Base-by-base conservation (phyloP, 2,113 vertebrate genomes). In the Canis aureus region DNA sequence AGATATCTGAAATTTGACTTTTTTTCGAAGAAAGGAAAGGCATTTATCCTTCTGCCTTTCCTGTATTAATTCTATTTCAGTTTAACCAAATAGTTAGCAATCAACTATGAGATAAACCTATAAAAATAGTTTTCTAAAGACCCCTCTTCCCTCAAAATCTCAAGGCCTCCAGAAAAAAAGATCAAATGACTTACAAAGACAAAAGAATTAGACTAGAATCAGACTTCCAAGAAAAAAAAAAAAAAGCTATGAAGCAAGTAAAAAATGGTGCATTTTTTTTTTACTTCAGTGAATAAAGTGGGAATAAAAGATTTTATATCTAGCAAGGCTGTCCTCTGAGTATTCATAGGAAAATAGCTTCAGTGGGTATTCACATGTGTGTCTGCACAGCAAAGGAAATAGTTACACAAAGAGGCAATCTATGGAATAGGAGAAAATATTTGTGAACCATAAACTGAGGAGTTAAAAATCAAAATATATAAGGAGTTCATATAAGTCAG, bases 231-330 rank as follows among this genome's bases (percentile, higher is more conserved):
- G 43, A n/a, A 53, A 79, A 53, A 64, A 57, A 38, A n/a, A 43
- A 76, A 74, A 49, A 94, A 20, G 5, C 19, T 55, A 82, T 71
- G 19, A 91, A 93, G 25, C 29, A 85, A 97, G 60, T n/a, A 32
- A 81, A 71, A 22, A 89, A 76, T 15, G 13, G 23, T 71, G 89
- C 7, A 38, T 15, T 11, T n/a, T 29, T 43, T 35, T 35, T 57
- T 59, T 59, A 97, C 82, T 86, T 95, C 51, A 87, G 19, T 87
- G 66, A 91, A 94, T 95, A 92, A 74, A 57, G 15, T 89, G 19
- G 1, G 19, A 97, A 90, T 6, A 59, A 79, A 97, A 64, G 35
- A 95, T 51, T 51, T 94, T 94, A 55, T 69, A 32, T 76, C 38
- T 95, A 96, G 23, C n/a, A 78, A 89, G 11, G 29, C n/a, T 85